Base-by-base conservation (phyloP, 2,113 vertebrate species). In the Burhinus oedicnemus region DNA sequence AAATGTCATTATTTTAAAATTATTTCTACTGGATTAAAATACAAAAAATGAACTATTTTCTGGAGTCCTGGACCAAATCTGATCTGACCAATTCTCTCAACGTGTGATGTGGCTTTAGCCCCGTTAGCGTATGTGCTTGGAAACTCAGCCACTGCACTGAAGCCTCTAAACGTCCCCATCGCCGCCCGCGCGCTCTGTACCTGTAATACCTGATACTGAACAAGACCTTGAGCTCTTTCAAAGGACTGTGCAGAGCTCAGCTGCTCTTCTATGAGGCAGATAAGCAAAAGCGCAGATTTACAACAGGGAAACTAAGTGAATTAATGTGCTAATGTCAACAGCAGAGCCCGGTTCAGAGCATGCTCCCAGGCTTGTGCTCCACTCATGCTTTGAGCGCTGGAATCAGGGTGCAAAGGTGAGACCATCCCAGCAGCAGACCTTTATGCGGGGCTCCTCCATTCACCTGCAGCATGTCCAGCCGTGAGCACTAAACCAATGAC, bases 341-440 rank as follows among this genome's bases (percentile, higher is more conserved):
- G 3, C 57, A 68, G 38, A 86, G 64, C 14, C 38, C 32, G 27
- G 30, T n/a, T 69, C 71, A 79, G 44, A 83, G 72, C 21, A 30
- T 4, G 34, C 20, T 86, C 34, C 23, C 45, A 51, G 44, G 9
- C 15, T 89, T 54, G 26, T 30, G 58, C 40, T 81, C 25, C 23
- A 9, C 21, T 66, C 7, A 1, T 29, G 30, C 16, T 89, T 7
- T 20, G 11, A 60, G 38, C 0, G 0, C 77, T 51, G 40, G 25
- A 58, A 70, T 2, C 1, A 0, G 32, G n/a, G 40, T 66, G 34
- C 58, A 87, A 54, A 75, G 34, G 40, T 38, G 36, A n/a, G 29
- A 9, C 30, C 19, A 47, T 7, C 6, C 21, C 71, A 66, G 66
- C 8, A 15, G 12, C 47, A 62, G 58, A 16, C 21, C 52, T 71